These are phyloP conservation scores for Microcebus ravelobensis DNA, from an alignment of 2,113 vertebrate genomes.

Conservation along the genomic window DNA sequence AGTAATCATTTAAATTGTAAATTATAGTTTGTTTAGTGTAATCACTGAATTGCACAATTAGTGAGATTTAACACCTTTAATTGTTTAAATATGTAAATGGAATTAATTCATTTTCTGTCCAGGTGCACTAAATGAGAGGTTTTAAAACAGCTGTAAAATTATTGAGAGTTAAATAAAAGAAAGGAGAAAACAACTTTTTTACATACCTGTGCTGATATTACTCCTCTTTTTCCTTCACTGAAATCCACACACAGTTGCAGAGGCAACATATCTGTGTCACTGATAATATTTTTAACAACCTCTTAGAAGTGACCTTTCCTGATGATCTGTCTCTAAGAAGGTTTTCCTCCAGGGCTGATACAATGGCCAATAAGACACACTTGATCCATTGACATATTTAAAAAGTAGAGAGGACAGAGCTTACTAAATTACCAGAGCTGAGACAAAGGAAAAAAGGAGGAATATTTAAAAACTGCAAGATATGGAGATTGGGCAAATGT, in stretches of 20 bases:
- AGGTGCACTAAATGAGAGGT: neutral
- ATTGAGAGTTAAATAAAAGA: neutral
- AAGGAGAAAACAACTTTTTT: neutral
- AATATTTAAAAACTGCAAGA: neutral
- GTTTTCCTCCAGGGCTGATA: neutral
- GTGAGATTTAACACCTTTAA: constrained; percentile 18
- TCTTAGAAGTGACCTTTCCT: neutral
- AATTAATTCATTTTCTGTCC: neutral
- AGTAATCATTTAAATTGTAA: constrained; percentile 30
- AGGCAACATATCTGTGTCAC: neutral
- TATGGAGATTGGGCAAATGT: neutral
- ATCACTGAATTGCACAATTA: constrained; percentile 39
- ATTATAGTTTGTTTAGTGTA: constrained; percentile 34
- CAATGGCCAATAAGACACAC: neutral
- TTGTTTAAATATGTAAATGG: constrained; percentile 39
- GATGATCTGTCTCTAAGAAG: neutral
- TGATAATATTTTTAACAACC: neutral
- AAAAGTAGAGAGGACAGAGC: neutral
- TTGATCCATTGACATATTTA: neutral
- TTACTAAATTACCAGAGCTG: neutral
- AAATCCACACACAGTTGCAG: neutral
- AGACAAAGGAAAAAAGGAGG: neutral
- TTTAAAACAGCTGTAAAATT: neutral
- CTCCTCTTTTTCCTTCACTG: neutral
- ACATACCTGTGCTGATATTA: too few species aligned